These are phyloP conservation scores for Meloidogyne exigua DNA, from an alignment of 1,140 invertebrate genomes.

Conservation along the genomic window DNA sequence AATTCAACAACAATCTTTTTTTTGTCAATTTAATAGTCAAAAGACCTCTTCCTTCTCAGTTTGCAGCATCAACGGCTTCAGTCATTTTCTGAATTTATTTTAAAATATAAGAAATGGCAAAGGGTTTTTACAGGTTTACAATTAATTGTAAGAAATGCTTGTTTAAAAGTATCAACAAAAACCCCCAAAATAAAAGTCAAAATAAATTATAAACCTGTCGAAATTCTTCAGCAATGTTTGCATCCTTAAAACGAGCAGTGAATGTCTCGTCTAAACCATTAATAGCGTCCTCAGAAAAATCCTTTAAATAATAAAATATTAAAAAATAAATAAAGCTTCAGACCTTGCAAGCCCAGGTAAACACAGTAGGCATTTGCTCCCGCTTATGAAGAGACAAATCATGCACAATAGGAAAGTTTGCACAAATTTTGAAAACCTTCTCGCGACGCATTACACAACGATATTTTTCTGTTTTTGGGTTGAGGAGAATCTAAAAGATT, in stretches of 20 bases:
- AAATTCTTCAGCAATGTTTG: neutral
- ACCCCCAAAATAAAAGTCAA: no score
- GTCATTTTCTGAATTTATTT: constrained; percentile 22
- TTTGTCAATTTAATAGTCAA: no score
- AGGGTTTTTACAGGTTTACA: constrained; percentile 9
- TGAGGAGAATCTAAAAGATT: constrained; percentile 23
- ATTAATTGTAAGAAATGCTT: neutral
- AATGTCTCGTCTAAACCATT: constrained; percentile 27
- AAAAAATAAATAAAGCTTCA: neutral
- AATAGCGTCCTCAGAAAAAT: constrained; percentile 31
- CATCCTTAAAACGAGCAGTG: constrained; percentile 38
- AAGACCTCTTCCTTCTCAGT: neutral
- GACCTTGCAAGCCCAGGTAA: constrained; percentile 37
- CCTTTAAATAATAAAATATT: constrained; percentile 22
- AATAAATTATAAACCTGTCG: neutral
- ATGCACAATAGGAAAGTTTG: constrained; percentile 58
- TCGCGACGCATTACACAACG: constrained; percentile 66
- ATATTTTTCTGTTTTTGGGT: constrained; percentile 31
- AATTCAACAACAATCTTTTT: no score
- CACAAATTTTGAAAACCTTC: constrained; percentile 66
- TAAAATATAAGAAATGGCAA: no score
- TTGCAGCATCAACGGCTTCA: constrained; percentile 16
- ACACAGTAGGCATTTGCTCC: constrained; percentile 32
- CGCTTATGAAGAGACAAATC: constrained; percentile 27
- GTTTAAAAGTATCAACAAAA: no score